Base-by-base conservation (phyloP, 2,113 vertebrate genomes). In the Grammomys dolichurus region DNA sequence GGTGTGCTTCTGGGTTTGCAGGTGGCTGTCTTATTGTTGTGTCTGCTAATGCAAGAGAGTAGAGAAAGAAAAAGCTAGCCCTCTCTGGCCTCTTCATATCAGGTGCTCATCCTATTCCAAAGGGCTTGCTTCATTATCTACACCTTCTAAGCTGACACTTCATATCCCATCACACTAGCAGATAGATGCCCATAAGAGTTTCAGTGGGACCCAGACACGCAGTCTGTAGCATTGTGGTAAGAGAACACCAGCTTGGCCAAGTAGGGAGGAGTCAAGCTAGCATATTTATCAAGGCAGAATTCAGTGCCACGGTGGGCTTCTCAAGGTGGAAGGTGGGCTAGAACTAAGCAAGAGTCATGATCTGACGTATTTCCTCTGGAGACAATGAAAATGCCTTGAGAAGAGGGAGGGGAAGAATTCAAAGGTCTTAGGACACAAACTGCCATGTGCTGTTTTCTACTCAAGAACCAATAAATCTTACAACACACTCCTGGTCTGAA, bases 401-500 rank as follows among this genome's bases (percentile, higher is more conserved):
- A 48, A 73, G 46, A 81, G n/a, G 48, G 28, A 65, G 58, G 56
- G 75, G 46, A 87, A 1, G 46, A n/a, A 1, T 17, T 84, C 6
- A 28, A 20, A 46, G 3, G 20, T 89, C 87, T 86, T 63, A 60
- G 51, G 20, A 10, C 33, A 67, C 43, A 56, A 86, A 89, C 22
- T n/a, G 13, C 58, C 84, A 22, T 26, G 36, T 33, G 75, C 17
- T 89, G 11, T 24, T 90, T 94, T 92, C 87, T n/a, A 1, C 43
- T 90, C 28, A 46, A 81, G 76, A 81, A 43, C 31, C 12, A 17
- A 60, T 28, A 11, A 36, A 36, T 69, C 65, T 96, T 96, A 46
- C 80, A 81, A 77, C 54, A 88, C 56, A 22, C 69, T 89, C 51
- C 31, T 93, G 81, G 6, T 89, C 89, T 78, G 54, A 91, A 95